phyloP scores from a whole-genome alignment of 2,888 invertebrate genomes.

The Agrotis segetum region DNA sequence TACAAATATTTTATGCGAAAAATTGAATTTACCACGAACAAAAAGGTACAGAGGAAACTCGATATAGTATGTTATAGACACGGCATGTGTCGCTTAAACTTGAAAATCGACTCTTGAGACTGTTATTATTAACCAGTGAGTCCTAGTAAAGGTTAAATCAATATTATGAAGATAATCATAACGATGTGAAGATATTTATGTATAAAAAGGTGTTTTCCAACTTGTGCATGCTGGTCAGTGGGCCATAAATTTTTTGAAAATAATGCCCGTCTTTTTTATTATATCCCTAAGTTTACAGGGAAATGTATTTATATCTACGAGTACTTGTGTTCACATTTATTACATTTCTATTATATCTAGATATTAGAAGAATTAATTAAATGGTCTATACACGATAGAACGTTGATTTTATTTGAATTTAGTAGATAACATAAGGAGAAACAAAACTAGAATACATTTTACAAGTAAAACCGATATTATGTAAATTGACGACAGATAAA shows the following conservation, averaged over 20 bases:
- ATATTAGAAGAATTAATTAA: background rate
- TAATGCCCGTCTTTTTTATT: slow-evolving; percentile 20
- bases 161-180: slow-evolving; percentile 1
- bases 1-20: too few species aligned
- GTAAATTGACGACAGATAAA: slow-evolving; percentile 28
- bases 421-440: background rate
- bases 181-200: background rate
- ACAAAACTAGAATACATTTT: background rate
- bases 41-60: too few species aligned
- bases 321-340: background rate
- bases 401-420: background rate
- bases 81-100: too few species aligned
- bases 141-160: background rate
- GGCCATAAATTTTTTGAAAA: slow-evolving; percentile 42
- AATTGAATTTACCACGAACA: too few species aligned
- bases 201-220: slow-evolving; percentile 28
- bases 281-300: slow-evolving; percentile 21
- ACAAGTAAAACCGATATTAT: slow-evolving; percentile 3
- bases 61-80: too few species aligned
- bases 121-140: background rate
- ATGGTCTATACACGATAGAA: background rate
- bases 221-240: slow-evolving; percentile 21
- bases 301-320: slow-evolving; percentile 13
- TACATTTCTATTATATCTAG: background rate
- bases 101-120: too few species aligned